Evolutionary conservation across 2,888 invertebrate species (phyloP), one percentile per base, ranked within the genome.

Genomic region (Epiblema foenella): DNA sequence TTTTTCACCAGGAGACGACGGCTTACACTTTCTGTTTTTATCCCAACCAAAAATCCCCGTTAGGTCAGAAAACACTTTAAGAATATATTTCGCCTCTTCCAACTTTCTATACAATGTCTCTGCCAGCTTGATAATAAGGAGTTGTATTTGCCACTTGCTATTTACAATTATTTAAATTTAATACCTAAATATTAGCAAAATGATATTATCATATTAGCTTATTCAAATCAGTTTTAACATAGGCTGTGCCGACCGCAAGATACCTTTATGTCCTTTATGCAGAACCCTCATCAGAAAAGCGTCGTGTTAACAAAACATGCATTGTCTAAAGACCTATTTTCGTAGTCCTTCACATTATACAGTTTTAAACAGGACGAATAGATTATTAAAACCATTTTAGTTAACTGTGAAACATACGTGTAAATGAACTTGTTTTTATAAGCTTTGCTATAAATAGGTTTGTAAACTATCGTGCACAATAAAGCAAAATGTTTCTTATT

Each of bases 271-370:
- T 29, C 73, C 59, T 76, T 74, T 73, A 77, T 78, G 72, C 68
- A 57, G 67, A 75, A 80, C 80, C 81, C 80, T 83, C 83, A 80
- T 83, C 83, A 85, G 80, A 86, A 86, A 39, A 85, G 83, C 86
- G 85, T 87, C 88, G 86, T 87, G 82, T 88, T 89, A 90, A 87
- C 86, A 90, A 90, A 90, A 89, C 83, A 78, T 75, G 83, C 82
- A 90, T 91, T 91, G 91, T 92, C 85, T 85, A 82, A 83, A 77
- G 77, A 87, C 85, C 87, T 89, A 88, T 89, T 88, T 85, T 85
- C 86, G 85, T 84, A 81, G 81, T 84, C 79, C 78, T 79, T 46
- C 39, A 56, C 70, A 39, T 29, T 57, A 60, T 20, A 59, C 54
- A 64, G 64, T 64, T 39, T 64, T 33, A n/a, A 10, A 24, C 54